Conservation (phyloP, 2,888 invertebrate genomes). For the Ormyrus labotus region DNA sequence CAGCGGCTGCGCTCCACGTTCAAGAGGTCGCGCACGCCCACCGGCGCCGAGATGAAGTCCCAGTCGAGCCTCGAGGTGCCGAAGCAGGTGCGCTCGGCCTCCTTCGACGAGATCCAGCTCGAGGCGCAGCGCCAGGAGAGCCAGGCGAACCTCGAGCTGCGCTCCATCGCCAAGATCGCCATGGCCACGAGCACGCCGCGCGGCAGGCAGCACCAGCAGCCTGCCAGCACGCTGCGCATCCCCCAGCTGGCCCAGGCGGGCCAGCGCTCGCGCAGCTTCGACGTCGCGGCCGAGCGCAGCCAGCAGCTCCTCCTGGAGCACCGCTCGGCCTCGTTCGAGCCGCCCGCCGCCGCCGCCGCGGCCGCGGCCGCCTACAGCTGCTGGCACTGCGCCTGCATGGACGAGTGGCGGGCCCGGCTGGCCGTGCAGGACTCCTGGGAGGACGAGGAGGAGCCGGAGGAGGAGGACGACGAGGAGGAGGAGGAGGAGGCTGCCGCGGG, state of each 20-base stretch:
- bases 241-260: conserved; percentile 79
- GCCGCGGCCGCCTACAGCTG: conserved; percentile 79
- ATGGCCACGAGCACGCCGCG: conserved; percentile 54
- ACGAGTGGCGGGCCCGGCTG: conserved; percentile 81
- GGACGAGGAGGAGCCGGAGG: conserved; percentile 56
- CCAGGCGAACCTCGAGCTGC: conserved; percentile 60
- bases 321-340: conserved; percentile 64
- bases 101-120: conserved; percentile 91
- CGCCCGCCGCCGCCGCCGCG: conserved; percentile 25
- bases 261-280: conserved; percentile 88
- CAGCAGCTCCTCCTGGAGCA: conserved; percentile 36
- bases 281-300: conserved; percentile 76
- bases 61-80: conserved; percentile 94
- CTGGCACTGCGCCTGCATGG: conserved; percentile 87
- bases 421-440: conserved; percentile 55
- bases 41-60: conserved; percentile 93
- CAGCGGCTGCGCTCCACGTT: conserved; percentile 90
- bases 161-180: conserved; percentile 55
- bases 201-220: conserved; percentile 47
- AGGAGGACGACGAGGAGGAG: conserved; percentile 51
- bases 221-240: conserved; percentile 77
- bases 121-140: conserved; percentile 82
- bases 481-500: conserved; percentile 42
- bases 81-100: conserved; percentile 92
- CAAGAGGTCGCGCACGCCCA: conserved; percentile 91